Percentiles rank a stretch among this genome's conserved stretches.
These are phyloP conservation scores for Porites rus DNA, from an alignment of 92 coral and sea anemone species.

Conservation along the genomic window DNA sequence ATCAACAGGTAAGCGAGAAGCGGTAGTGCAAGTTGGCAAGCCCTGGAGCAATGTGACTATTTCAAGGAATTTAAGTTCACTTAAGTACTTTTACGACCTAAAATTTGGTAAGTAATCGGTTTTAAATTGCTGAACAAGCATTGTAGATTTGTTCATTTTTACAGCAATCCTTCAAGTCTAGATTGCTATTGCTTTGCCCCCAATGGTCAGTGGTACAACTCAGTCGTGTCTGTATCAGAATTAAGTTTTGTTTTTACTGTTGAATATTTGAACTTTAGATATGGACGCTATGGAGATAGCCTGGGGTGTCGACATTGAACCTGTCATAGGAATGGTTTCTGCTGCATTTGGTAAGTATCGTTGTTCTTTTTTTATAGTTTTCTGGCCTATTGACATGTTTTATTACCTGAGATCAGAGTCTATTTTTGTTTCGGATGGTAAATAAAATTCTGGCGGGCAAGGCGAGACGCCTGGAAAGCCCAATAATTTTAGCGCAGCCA, in stretches of 20 bases:
- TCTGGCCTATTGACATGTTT: background rate
- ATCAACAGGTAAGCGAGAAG: slow-evolving; percentile 58
- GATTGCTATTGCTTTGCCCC: too few relatives aligned
- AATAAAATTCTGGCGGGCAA: too few relatives aligned
- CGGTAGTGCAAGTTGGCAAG: slow-evolving; percentile 66
- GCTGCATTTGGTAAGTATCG: slow-evolving; percentile 86
- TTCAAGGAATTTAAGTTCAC: slow-evolving; percentile 84
- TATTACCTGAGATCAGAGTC: too few relatives aligned
- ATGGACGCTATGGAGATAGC: slow-evolving; percentile 90
- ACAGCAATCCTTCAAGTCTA: too few relatives aligned
- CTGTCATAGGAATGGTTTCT: slow-evolving; percentile 86
- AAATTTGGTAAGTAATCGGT: slow-evolving; percentile 78
- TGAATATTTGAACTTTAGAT: slow-evolving; percentile 53
- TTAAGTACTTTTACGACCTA: slow-evolving; percentile 93
- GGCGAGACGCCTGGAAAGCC: too few relatives aligned
- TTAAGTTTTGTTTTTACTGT: background rate
- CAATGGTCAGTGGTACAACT: too few relatives aligned
- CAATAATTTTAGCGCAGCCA: too few relatives aligned
- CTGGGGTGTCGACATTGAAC: slow-evolving; percentile 99
- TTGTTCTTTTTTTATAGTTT: background rate
- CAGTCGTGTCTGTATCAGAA: too few relatives aligned
- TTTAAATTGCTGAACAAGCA: too few relatives aligned
- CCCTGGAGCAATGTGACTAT: slow-evolving; percentile 91
- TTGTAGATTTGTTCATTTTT: too few relatives aligned
- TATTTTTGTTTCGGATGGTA: too few relatives aligned